Evolutionary conservation across 2,888 invertebrate genomes (phyloP), one percentile per base, ranked within the genome.

Genomic region (Amphipoea oculea): DNA sequence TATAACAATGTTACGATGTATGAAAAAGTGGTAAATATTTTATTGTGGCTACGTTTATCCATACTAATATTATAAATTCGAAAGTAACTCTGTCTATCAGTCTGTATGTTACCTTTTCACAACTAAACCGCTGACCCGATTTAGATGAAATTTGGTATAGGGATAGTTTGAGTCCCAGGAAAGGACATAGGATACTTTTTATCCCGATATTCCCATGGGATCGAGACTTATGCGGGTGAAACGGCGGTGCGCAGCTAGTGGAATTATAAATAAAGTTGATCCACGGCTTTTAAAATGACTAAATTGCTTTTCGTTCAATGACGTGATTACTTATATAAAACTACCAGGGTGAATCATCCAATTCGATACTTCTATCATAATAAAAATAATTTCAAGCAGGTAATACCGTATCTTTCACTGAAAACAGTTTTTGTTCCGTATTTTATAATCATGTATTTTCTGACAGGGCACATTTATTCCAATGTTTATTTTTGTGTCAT

Each of bases 221-320:
- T 29, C 29, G 29, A 29, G 29, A 1, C 29, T 29, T 29, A 29
- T 29, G 29, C 29, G 29, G 29, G 29, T 29, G 29, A 29, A 29
- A 29, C 29, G 1, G 29, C 29, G 29, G 29, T 0, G 29, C 29
- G 29, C 29, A 29, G 29, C 29, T 29, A 29, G 29, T 82, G 20
- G 23, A 17, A 82, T 66, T 48, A 73, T 66, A 73, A 79, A 74
- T 74, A 48, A 66, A 79, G 36, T 42, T 36, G 23, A 73, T 66
- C 23, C 65, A 48, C 57, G 23, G 65, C 65, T 40, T 68, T 48
- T 73, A 48, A 65, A 81, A 65, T 72, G 4, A 79, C 12, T 57
- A 66, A 79, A 79, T 65, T 73, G 29, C 29, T 82, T 73, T 45
- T 65, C 23, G 45, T 48, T 57, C 40, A 73, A 40, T 66, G 48